These are phyloP conservation scores for Aurelia sp. DNA, from an alignment of 30 jellyfish, hydroid and myxozoan species.

Conservation along the genomic window DNA sequence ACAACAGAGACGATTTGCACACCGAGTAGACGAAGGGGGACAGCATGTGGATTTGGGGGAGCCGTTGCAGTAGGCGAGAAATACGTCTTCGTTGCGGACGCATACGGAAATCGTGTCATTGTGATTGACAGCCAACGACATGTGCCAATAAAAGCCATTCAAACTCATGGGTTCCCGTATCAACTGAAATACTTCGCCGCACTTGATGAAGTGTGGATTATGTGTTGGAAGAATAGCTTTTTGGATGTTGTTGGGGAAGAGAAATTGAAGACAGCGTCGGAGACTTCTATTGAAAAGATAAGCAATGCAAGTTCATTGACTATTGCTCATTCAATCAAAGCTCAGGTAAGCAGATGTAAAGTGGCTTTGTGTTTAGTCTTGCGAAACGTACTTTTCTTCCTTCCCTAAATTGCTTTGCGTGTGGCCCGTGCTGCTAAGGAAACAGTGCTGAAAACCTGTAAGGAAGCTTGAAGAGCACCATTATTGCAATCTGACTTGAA, in stretches of 20 bases:
- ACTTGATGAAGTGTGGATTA: slow-evolving; percentile 69
- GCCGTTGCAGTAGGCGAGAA: slow-evolving; percentile 35
- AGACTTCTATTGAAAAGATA: slow-evolving; percentile 11
- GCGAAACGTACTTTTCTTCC: background rate
- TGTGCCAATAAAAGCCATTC: slow-evolving; percentile 48
- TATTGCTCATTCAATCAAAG: slow-evolving; percentile 22
- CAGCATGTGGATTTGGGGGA: slow-evolving; percentile 35
- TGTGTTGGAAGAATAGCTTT: slow-evolving; percentile 53
- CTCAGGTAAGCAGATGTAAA: slow-evolving; percentile 17
- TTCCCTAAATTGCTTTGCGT: background rate
- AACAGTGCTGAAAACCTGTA: too few relatives aligned
- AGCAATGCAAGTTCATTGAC: slow-evolving; percentile 20
- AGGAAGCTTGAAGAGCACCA: too few relatives aligned
- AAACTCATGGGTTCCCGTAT: slow-evolving; percentile 65
- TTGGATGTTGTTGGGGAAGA: slow-evolving; percentile 54
- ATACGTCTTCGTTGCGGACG: slow-evolving; percentile 26
- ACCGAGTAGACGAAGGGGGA: background rate
- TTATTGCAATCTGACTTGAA: too few relatives aligned
- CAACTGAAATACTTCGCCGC: slow-evolving; percentile 49
- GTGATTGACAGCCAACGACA: slow-evolving; percentile 15
- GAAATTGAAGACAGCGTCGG: background rate
- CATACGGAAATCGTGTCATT: slow-evolving; percentile 37
- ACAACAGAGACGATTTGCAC: slow-evolving; percentile 20
- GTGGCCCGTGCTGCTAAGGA: background rate
- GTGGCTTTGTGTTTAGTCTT: background rate